Conservation (phyloP, 2,888 invertebrate species). For the Heteropelma amictum region DNA sequence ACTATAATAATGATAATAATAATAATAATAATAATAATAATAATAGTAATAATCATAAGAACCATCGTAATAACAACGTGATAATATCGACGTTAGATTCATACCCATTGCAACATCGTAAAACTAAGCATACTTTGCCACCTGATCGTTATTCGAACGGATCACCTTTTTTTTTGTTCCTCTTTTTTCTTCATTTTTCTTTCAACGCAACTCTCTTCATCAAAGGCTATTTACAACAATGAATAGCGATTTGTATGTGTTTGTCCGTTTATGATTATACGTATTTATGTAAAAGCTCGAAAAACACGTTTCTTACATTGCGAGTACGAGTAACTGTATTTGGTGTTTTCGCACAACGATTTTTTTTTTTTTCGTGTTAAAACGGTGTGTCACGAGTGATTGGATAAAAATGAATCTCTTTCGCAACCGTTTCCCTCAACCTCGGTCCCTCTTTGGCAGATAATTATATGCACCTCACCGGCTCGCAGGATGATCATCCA, state of each 20-base stretch:
- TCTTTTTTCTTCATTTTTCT: constrained; percentile 6
- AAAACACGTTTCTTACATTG: not conserved
- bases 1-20: constrained; percentile 45
- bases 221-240: constrained; percentile 72
- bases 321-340: not conserved
- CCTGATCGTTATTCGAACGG: constrained; percentile 14
- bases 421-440: too few species aligned
- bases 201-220: constrained; percentile 42
- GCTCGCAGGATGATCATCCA: too few species aligned
- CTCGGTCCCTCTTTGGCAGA: too few species aligned
- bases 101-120: constrained; percentile 30
- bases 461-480: too few species aligned
- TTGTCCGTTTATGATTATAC: not conserved
- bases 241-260: constrained; percentile 49
- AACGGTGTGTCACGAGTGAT: too few species aligned
- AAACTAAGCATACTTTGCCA: constrained; percentile 51
- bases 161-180: constrained; percentile 4
- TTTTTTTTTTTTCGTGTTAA: too few species aligned
- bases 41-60: constrained; percentile 63
- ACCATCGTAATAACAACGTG: constrained; percentile 67
- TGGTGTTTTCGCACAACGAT: not conserved
- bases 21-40: constrained; percentile 45
- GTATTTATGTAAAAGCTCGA: constrained; percentile 33
- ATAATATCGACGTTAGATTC: constrained; percentile 43
- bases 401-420: too few species aligned